Evolutionary conservation across 2,797 vertebrate species (phyloP).

Genomic region (Hippopotamyrus pictus): DNA sequence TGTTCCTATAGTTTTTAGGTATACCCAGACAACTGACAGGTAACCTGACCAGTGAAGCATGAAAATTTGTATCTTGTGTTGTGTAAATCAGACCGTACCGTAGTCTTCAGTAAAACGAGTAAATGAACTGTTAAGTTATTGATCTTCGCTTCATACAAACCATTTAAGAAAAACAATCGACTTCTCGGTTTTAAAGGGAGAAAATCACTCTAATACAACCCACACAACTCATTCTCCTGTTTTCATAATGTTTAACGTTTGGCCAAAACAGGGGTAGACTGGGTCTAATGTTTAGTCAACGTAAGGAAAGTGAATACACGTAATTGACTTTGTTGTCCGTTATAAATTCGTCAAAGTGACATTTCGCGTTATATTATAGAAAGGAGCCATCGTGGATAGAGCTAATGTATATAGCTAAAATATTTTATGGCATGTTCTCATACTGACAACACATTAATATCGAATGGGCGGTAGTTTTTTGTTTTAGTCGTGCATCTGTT

Average conservation of each 20-base stretch:
- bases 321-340: background rate
- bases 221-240: background rate
- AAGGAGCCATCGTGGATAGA: background rate
- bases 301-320: background rate
- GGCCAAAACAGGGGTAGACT: background rate
- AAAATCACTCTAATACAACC: background rate
- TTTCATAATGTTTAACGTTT: background rate
- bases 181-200: background rate
- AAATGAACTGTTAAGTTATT: background rate
- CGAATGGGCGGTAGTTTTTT: background rate
- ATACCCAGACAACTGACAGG: background rate
- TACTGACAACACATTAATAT: background rate
- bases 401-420: background rate
- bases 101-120: background rate
- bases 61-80: background rate
- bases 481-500: background rate
- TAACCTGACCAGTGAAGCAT: background rate
- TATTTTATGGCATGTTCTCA: background rate
- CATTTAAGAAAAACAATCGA: background rate
- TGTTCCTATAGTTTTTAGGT: background rate
- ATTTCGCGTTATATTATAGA: background rate
- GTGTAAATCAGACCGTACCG: background rate
- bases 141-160: background rate
- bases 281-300: background rate
- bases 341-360: background rate